Base-by-base conservation (phyloP, 1,140 invertebrate species). In the Drosophila funebris region DNA sequence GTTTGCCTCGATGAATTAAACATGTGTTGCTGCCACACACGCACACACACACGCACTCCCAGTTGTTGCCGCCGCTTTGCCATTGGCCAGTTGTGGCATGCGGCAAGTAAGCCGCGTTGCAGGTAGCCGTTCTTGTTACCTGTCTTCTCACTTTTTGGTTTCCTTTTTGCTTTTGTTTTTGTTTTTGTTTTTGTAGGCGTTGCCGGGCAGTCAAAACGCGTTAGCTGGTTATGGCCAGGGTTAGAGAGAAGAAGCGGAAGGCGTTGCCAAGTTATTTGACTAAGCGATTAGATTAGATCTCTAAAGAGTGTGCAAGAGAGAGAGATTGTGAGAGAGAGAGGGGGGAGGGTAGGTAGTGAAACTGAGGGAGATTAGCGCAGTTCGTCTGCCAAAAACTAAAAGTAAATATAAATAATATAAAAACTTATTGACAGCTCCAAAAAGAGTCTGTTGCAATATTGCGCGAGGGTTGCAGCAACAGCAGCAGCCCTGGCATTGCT, bases 391-490 rank as follows among this genome's bases (percentile, higher is more conserved):
- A 50, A 60, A 66, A 66, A 56, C 68, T 64, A 57, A 64, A 14
- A 52, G 61, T 57, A 71, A 71, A 71, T 71, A 71, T 56, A 52
- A 71, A 71, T 71, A 71, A 64, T 64, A 57, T 31, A 31, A 44
- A 60, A 74, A 87, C 82, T 81, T 87, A 87, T 88, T 87, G 82
- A 87, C 82, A 87, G 82, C 39, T 70, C 69, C 73, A 82, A 22
- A 50, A 63, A 66, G 46, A 66, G 52, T 66, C 52, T 63, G 72
- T 52, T 76, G 71, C 70, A 87, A 87, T 87, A 87, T 87, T 85
- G 70, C 64, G 73, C 41, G 37, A 53, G 56, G 54, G 64, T 67
- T 67, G 63, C 63, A 37, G 27, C 39, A 63, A 14, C 46, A 64
- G 31, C 37, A 33, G 20, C 44, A 22, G 33, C 63, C 53, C 46